Percentiles rank a stretch among this genome's conserved stretches.
Evolutionary conservation across 2,113 vertebrate genomes (phyloP).

Genomic region (Geothlypis trichas): DNA sequence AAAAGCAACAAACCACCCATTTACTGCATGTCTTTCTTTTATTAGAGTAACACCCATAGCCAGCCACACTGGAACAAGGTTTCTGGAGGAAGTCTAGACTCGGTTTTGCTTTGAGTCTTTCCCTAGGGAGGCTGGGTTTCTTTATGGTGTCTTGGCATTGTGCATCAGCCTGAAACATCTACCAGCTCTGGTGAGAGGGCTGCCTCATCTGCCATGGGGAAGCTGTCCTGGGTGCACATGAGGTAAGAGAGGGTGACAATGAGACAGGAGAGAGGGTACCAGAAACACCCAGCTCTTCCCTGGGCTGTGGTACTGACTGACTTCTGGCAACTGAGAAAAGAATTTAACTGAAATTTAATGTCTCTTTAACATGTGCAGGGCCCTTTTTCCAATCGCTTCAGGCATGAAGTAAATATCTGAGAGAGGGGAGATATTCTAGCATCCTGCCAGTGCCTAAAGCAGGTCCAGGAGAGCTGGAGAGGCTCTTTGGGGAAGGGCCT

Average conservation of each 20-base stretch:
- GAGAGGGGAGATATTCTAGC: neutral
- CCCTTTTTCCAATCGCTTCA: neutral
- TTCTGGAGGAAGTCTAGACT: neutral
- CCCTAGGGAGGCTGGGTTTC: neutral
- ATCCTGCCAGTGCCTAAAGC: neutral
- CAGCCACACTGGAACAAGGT: neutral
- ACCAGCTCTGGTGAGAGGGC: neutral
- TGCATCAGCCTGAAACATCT: neutral
- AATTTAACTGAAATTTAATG: neutral
- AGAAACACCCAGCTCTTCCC: neutral
- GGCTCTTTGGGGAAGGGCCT: too few relatives aligned
- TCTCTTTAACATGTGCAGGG: neutral
- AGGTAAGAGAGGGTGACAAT: neutral
- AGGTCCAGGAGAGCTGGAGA: neutral
- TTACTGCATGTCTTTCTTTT: neutral
- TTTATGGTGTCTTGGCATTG: neutral
- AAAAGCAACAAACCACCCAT: neutral
- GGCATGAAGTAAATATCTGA: neutral
- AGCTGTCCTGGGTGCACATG: neutral
- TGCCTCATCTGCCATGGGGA: neutral
- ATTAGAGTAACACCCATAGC: neutral
- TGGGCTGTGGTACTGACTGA: neutral
- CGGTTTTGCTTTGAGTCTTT: neutral
- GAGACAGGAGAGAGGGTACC: neutral
- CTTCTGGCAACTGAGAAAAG: neutral